Base-by-base conservation (phyloP, 2,113 vertebrate species). In the Mus pahari region DNA sequence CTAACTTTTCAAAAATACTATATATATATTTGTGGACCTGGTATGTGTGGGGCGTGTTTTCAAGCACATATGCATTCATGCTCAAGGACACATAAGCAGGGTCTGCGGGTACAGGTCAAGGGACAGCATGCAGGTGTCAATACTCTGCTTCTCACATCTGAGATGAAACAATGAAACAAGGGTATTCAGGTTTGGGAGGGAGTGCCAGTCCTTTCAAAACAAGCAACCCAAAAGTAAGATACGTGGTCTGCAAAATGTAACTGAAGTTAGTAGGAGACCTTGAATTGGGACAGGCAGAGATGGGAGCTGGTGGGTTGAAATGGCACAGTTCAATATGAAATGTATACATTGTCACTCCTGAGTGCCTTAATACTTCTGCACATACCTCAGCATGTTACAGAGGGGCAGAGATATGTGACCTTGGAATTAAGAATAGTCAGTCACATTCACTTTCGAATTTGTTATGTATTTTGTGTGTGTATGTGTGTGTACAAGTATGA, bases 351-450 rank as follows among this genome's bases (percentile, higher is more conserved):
- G 31, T 45, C 14, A 7, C 26, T 81, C 60, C 42, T 60, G 39
- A 60, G 58, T 62, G 28, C 33, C 55, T 33, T 7, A 74, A 31
- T 53, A 45, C 10, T 78, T 79, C 48, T 48, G 77, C 17, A 53
- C 8, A 36, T 55, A 86, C 0, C 26, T 60, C 68, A 64, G 86
- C n/a, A 42, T 86, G 71, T 90, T 42, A 33, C 42, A 66, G 58
- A 94, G 94, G 70, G 89, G 64, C 93, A 96, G 7, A 33, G 33
- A 7, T 39, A 60, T 36, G 36, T 94, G 64, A 88, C 42, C 33
- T 50, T 3, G 58, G 78, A 60, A 77, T 36, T 22, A 88, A 84
- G 24, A 16, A 70, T 58, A 91, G 90, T 55, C 75, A 77, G 77
- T 75, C 89, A 83, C 42, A 83, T 19, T 62, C n/a, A 62, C n/a